Evolutionary conservation across 2,888 invertebrate species (phyloP).

Genomic region (Leucoptera coffeella): DNA sequence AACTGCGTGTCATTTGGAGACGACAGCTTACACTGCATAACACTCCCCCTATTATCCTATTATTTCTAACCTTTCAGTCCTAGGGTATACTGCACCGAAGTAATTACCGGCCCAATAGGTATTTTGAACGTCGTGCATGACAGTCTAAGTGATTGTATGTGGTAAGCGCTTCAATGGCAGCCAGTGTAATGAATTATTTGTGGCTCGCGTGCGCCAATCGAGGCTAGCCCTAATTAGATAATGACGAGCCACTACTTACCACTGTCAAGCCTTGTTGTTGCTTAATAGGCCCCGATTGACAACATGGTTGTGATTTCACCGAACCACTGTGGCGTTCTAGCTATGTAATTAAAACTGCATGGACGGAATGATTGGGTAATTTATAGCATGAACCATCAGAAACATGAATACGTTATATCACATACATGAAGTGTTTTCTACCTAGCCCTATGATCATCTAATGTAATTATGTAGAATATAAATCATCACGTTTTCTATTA

Average conservation of each 20-base stretch:
- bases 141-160: conserved; percentile 46
- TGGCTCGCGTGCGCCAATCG: conserved; percentile 34
- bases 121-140: conserved; percentile 40
- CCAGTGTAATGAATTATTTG: conserved; percentile 40
- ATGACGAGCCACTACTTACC: conserved; percentile 16
- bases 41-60: conserved; percentile 41
- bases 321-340: no score
- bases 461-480: no score
- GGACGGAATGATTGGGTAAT: no score
- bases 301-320: no score
- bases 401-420: no score
- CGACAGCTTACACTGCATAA: conserved; percentile 21
- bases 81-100: conserved; percentile 20
- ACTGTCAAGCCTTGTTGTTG: conserved; percentile 5
- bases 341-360: no score
- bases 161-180: conserved; percentile 16
- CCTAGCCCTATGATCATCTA: no score
- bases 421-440: no score
- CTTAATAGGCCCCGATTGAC: no score
- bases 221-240: conserved; percentile 24
- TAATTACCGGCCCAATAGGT: conserved; percentile 25
- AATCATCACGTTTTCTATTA: no score
- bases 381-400: no score
- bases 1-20: conserved; percentile 20
- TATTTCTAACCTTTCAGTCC: conserved; percentile 48